Base-by-base conservation (phyloP, 2,797 vertebrate genomes). In the Enteromius afrohamiltoni region DNA sequence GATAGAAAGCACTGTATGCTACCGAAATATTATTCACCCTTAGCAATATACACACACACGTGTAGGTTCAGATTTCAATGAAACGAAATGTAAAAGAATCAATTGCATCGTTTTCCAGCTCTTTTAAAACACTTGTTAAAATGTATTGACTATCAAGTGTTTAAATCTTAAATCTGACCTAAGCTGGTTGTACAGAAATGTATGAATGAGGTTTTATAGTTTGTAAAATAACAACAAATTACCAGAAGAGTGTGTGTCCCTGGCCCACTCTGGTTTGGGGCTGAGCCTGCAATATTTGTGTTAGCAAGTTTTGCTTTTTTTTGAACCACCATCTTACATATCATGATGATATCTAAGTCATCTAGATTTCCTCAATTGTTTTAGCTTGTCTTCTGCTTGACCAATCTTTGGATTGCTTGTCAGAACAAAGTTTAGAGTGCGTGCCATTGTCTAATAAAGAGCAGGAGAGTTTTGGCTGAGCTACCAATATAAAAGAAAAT, bases 401-500 rank as follows among this genome's bases (percentile, higher is more conserved):
- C 71, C 82, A 88, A 78, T 84, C 86, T 51, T 83, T 80, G 79
- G 79, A 85, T 77, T 16, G 40, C 71, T 80, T 71, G 58, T 85
- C 70, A 79, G 60, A 76, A 74, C 78, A 84, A 81, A 67, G 87
- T 80, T n/a, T 17, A 86, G 83, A 84, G 84, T 91, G 86, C 89
- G 88, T 91, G 90, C 87, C 77, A 60, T 82, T 77, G 86, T 55
- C 85, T 87, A 89, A 90, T 90, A 89, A 88, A 88, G 85, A 87
- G 83, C 89, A 90, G 89, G 80, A 89, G 89, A 80, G 83, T 89
- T 88, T 87, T 90, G 90, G 89, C 89, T 83, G 80, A 84, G 86
- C 82, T 76, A 88, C 86, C 87, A 84, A 86, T 86, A 84, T 82
- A 82, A 89, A 89, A 84, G 84, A 87, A 86, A 89, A 87, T 80